Conservation (phyloP, 2,888 invertebrate genomes). For the Latrodectus hesperus region DNA sequence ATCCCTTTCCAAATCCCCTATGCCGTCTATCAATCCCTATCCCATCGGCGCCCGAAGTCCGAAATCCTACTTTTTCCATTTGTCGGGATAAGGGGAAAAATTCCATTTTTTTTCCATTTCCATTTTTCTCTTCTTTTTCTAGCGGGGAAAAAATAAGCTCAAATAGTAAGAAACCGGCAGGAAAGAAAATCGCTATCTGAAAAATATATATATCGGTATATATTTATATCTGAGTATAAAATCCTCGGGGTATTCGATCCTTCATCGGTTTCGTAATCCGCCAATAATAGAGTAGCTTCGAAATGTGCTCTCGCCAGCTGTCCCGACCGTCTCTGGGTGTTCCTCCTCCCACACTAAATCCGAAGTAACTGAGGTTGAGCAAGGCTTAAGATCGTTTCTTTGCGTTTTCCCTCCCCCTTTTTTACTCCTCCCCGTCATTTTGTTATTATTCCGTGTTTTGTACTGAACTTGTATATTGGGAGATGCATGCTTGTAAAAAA, state of each 20-base stretch:
- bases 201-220: conserved; percentile 7
- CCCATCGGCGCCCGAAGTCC: not conserved
- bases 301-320: conserved; percentile 25
- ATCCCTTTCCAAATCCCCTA: conserved; percentile 12
- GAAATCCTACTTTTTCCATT: conserved; percentile 48
- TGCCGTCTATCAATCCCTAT: conserved; percentile 6
- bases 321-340: not conserved
- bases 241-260: conserved; percentile 43
- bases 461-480: conserved; percentile 6
- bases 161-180: conserved; percentile 3
- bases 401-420: conserved; percentile 22
- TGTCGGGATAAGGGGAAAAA: conserved; percentile 8
- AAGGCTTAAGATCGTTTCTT: conserved; percentile 48
- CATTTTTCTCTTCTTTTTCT: conserved; percentile 7
- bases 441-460: conserved; percentile 1
- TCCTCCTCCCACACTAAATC: conserved; percentile 40
- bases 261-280: conserved; percentile 66
- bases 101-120: not conserved
- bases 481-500: not conserved
- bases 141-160: not conserved
- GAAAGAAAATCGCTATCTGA: conserved; percentile 1
- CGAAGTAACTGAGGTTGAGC: conserved; percentile 59
- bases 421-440: not conserved
- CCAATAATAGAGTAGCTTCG: conserved; percentile 66
- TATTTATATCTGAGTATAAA: conserved; percentile 24